Conservation (phyloP, 2,888 invertebrate species). For the Conistra vaccinii region DNA sequence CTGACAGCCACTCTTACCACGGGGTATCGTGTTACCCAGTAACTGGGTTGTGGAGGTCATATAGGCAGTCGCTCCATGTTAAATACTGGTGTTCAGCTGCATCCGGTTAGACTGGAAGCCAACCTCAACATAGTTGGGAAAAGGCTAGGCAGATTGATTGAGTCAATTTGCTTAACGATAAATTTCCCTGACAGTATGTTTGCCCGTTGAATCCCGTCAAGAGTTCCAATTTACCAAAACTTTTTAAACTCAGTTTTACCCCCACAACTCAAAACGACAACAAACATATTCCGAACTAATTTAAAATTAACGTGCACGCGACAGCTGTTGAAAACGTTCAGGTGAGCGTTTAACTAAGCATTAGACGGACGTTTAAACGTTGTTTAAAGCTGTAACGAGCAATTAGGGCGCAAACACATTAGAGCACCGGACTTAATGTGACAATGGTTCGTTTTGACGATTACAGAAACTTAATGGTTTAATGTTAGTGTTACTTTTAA, state of each 20-base stretch:
- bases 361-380: slow-evolving; percentile 47
- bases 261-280: slow-evolving; percentile 1
- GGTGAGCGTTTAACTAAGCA: slow-evolving; percentile 52
- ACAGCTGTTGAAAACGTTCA: slow-evolving; percentile 52
- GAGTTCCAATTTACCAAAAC: neutral
- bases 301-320: slow-evolving; percentile 42
- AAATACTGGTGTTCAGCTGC: too few relatives aligned
- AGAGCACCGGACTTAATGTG: slow-evolving; percentile 39
- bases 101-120: too few relatives aligned
- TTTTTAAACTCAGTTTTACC: neutral
- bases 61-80: too few relatives aligned
- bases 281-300: slow-evolving; percentile 49
- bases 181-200: neutral
- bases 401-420: slow-evolving; percentile 51
- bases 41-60: too few relatives aligned
- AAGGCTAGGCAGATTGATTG: too few relatives aligned
- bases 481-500: slow-evolving; percentile 9
- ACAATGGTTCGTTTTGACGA: slow-evolving; percentile 19
- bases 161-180: too few relatives aligned
- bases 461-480: slow-evolving; percentile 1
- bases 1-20: too few relatives aligned
- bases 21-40: too few relatives aligned
- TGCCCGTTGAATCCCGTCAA: neutral
- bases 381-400: slow-evolving; percentile 52
- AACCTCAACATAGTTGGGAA: too few relatives aligned